Evolutionary conservation across 2,888 invertebrate species (phyloP).

Genomic region (Lasioglossum morio): DNA sequence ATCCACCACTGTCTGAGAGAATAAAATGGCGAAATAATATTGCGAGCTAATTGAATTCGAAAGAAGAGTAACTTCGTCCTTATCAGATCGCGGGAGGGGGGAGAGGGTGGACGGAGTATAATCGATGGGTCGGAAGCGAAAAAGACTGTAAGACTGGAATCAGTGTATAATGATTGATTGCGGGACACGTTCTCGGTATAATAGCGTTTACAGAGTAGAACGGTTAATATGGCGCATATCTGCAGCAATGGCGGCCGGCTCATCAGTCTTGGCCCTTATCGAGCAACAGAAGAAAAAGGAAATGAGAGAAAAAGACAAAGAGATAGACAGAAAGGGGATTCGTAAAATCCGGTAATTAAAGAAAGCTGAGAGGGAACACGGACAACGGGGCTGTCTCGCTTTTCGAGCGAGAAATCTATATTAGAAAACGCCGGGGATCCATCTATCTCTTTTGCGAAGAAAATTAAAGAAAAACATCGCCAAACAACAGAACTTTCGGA

Average conservation of each 20-base stretch:
- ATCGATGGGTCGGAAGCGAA: background rate
- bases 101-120: too few species aligned
- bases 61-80: background rate
- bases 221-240: background rate
- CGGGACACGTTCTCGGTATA: background rate
- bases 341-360: slow-evolving; percentile 13
- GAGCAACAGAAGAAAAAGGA: background rate
- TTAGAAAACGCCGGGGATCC: slow-evolving; percentile 6
- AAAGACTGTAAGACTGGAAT: background rate
- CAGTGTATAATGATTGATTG: slow-evolving; percentile 2
- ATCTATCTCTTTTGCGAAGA: background rate
- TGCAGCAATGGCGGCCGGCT: slow-evolving; percentile 8
- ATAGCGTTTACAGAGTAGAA: background rate
- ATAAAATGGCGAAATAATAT: background rate
- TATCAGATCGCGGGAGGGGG: background rate
- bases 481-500: background rate
- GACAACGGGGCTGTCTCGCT: background rate
- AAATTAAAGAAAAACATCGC: slow-evolving; percentile 14
- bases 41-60: background rate
- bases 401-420: background rate
- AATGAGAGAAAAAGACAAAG: background rate
- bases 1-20: background rate
- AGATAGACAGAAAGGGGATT: background rate
- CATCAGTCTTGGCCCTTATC: slow-evolving; percentile 13
- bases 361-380: background rate